Evolutionary conservation across 2,888 invertebrate genomes (phyloP).

Genomic region (Cephonodes hylas): DNA sequence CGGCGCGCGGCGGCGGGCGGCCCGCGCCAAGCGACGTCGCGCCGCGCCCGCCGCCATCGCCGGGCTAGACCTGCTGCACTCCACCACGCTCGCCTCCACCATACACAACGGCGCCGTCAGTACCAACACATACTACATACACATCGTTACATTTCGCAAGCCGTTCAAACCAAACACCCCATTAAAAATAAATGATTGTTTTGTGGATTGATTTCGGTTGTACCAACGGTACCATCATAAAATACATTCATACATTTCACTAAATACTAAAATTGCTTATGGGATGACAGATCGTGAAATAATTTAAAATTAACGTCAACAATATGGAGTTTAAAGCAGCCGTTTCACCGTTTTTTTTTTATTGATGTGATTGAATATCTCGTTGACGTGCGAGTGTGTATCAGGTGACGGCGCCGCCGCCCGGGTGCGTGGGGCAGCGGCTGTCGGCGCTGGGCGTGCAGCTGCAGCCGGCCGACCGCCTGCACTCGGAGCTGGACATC

Average conservation of each 20-base stretch:
- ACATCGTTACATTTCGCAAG: no score
- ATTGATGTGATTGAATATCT: background rate
- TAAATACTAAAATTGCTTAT: no score
- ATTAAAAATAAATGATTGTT: no score
- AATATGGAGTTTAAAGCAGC: background rate
- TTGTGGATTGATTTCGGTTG: no score
- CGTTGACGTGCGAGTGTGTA: no score
- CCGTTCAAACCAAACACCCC: no score
- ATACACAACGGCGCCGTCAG: conserved; percentile 84
- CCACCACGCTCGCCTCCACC: conserved; percentile 93
- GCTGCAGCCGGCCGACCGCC: conserved; percentile 81
- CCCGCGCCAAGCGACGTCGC: conserved; percentile 65
- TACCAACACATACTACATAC: no score
- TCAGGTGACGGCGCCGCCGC: conserved; percentile 88
- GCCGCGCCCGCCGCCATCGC: conserved; percentile 85
- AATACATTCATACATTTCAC: no score
- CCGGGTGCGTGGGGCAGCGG: conserved; percentile 95
- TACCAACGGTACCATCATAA: no score
- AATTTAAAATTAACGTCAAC: background rate
- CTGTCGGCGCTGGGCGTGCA: conserved; percentile 88
- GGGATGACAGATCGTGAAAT: no score
- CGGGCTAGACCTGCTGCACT: conserved; percentile 93
- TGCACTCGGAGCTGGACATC: conserved; percentile 92
- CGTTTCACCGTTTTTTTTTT: no score
- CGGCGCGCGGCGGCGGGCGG: conserved; percentile 60